Evolutionary conservation across 2,797 vertebrate species (phyloP).

Genomic region (Merluccius polli): DNA sequence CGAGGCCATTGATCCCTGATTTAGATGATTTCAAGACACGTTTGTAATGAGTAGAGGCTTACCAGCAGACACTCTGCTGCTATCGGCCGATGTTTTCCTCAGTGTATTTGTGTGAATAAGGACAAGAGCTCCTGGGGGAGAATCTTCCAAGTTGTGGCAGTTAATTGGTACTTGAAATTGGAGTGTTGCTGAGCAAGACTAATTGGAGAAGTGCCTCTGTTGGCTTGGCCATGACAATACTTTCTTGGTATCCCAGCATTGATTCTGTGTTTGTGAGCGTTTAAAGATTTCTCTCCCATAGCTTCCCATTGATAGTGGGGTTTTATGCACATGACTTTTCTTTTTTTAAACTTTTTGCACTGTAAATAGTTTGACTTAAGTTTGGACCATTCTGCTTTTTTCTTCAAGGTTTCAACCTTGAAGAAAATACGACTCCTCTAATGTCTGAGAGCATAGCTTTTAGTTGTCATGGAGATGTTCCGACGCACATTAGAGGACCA

Average conservation of each 20-base stretch:
- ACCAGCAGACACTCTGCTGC: too few species aligned
- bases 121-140: conserved; percentile 18
- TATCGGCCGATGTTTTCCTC: too few species aligned
- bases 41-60: too few species aligned
- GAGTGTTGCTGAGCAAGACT: conserved; percentile 41
- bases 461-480: background rate
- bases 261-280: conserved; percentile 8
- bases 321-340: background rate
- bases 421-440: background rate
- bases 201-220: conserved; percentile 38
- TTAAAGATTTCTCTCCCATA: background rate
- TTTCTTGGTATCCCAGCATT: background rate
- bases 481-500: too few species aligned
- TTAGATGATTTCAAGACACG: too few species aligned
- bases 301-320: background rate
- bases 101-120: too few species aligned
- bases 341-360: background rate
- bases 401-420: background rate
- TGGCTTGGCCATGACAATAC: conserved; percentile 23
- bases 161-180: conserved; percentile 43
- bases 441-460: conserved; percentile 5
- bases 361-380: conserved; percentile 8
- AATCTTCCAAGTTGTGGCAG: conserved; percentile 34
- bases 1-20: too few species aligned
- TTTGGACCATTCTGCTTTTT: background rate